A percentile compares a stretch with the other conserved stretches of the same genome.
Evolutionary conservation across 92 coral and sea anemone species (phyloP).

Genomic region (Isaurus tuberculatus): DNA sequence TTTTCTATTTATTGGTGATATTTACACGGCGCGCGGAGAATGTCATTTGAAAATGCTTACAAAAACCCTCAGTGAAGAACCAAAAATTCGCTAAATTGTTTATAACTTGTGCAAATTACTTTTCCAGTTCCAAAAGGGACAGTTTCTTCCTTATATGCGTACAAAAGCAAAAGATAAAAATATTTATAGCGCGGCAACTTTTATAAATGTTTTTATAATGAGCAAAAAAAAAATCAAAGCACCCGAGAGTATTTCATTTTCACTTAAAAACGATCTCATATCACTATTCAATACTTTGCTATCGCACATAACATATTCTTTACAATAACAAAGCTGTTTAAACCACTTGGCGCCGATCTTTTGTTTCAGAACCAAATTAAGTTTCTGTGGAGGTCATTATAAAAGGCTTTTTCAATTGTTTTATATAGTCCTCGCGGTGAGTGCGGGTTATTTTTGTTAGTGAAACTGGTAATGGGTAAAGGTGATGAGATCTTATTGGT

Average conservation of each 20-base stretch:
- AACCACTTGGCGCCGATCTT: conserved; percentile 37
- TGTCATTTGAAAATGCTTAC: conserved; percentile 16
- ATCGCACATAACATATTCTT: conserved; percentile 28
- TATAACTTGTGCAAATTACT: conserved; percentile 3
- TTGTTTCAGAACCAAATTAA: conserved; percentile 40
- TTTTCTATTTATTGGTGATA: background rate
- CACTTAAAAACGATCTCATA: background rate
- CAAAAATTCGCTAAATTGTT: conserved; percentile 5
- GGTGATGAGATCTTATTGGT: conserved; percentile 34
- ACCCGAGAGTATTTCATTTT: conserved; percentile 8
- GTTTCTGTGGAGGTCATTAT: conserved; percentile 38
- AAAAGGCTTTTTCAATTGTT: conserved; percentile 48
- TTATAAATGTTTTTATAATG: background rate
- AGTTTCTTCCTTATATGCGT: conserved; percentile 21
- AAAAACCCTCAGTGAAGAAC: conserved; percentile 4
- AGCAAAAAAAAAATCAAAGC: background rate
- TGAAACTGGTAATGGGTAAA: conserved; percentile 45
- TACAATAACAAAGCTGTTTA: conserved; percentile 34
- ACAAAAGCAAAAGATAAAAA: background rate
- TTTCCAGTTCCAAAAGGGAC: conserved; percentile 2
- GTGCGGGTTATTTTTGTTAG: conserved; percentile 49
- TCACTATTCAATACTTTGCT: background rate
- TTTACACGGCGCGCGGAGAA: background rate
- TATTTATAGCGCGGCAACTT: conserved; percentile 28
- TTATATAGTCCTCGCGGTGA: conserved; percentile 46